A percentile compares a stretch with the other conserved stretches of the same genome.
Evolutionary conservation across 1,140 invertebrate genomes (phyloP).

Genomic region (Neotoxoptera formosana): DNA sequence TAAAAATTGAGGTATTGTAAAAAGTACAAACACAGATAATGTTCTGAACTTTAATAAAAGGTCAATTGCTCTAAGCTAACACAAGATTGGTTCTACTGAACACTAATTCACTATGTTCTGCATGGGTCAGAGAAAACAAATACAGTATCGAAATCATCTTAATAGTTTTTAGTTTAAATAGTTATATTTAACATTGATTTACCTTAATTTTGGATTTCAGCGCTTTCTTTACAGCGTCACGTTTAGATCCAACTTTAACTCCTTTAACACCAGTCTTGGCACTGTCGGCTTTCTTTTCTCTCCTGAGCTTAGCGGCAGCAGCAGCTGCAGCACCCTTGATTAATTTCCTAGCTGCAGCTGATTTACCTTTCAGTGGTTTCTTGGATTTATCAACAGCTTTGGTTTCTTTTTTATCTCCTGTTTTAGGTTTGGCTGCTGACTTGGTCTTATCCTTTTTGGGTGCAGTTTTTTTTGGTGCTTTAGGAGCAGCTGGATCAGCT

Average conservation of each 20-base stretch:
- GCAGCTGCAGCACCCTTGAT: slow-evolving; percentile 51
- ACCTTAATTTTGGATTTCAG: slow-evolving; percentile 84
- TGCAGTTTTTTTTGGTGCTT: slow-evolving; percentile 60
- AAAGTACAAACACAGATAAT: no score
- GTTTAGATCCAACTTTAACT: slow-evolving; percentile 61
- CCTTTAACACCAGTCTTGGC: slow-evolving; percentile 63
- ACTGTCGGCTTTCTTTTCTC: slow-evolving; percentile 63
- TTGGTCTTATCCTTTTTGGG: slow-evolving; percentile 67
- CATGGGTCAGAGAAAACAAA: neutral
- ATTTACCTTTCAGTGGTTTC: slow-evolving; percentile 65
- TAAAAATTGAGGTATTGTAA: no score
- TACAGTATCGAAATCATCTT: neutral
- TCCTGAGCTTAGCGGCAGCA: slow-evolving; percentile 63
- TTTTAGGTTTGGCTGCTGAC: slow-evolving; percentile 61
- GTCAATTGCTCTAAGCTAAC: no score
- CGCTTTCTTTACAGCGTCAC: slow-evolving; percentile 67
- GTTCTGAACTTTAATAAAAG: no score
- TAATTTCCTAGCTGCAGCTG: slow-evolving; percentile 58
- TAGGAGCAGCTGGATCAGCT: slow-evolving; percentile 58
- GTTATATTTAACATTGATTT: neutral
- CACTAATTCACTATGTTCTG: no score
- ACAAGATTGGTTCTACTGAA: no score
- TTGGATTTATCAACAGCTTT: slow-evolving; percentile 62
- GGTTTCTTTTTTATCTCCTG: slow-evolving; percentile 59
- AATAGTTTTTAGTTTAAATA: neutral